Evolutionary conservation across 2,888 invertebrate genomes (phyloP).

Genomic region (Agrotis exclamationis): DNA sequence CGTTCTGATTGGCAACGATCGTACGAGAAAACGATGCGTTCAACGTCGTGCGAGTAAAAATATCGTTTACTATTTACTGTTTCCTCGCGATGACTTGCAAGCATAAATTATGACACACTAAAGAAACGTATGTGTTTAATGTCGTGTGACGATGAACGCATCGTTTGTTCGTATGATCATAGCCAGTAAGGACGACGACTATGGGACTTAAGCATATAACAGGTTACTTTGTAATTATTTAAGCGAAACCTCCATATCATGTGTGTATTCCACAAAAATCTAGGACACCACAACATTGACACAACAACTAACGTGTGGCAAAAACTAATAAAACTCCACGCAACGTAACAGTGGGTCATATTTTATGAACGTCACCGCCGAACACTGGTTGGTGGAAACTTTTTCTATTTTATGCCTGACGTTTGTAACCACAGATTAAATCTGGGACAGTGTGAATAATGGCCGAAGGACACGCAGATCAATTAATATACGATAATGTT

Average conservation of each 20-base stretch:
- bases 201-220: too few species aligned
- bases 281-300: not conserved
- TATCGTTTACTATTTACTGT: too few species aligned
- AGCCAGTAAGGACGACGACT: too few species aligned
- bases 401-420: conserved; percentile 37
- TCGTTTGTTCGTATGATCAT: too few species aligned
- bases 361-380: conserved; percentile 32
- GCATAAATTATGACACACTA: too few species aligned
- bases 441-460: conserved; percentile 47
- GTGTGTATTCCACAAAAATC: conserved; percentile 1
- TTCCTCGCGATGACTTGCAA: too few species aligned
- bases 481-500: conserved; percentile 25
- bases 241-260: not conserved
- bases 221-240: not conserved
- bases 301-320: not conserved
- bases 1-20: too few species aligned
- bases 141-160: too few species aligned
- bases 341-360: conserved; percentile 23
- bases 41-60: too few species aligned
- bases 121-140: too few species aligned
- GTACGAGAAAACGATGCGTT: too few species aligned
- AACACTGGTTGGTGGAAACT: conserved; percentile 27
- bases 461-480: conserved; percentile 56
- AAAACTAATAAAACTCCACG: conserved; percentile 29
- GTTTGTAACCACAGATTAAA: conserved; percentile 51